These are phyloP conservation scores for Pteropus rufus DNA, from an alignment of 2,797 vertebrate species.

Conservation along the genomic window DNA sequence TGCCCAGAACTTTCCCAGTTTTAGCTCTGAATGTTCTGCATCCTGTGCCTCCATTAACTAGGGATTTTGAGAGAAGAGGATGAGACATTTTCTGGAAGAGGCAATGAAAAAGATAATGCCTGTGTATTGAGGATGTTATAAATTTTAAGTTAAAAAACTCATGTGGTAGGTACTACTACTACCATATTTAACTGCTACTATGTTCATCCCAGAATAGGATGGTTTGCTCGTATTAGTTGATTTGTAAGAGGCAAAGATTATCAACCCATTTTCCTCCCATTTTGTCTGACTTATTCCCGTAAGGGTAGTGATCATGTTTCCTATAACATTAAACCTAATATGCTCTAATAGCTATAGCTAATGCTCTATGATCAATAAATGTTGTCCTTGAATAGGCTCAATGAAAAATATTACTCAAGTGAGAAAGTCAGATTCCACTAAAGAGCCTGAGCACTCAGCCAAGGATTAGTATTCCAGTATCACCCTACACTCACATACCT, in stretches of 20 bases:
- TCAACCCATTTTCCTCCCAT: background rate
- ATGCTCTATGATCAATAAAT: background rate
- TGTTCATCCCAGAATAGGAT: background rate
- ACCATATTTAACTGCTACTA: background rate
- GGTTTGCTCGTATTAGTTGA: background rate
- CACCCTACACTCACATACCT: background rate
- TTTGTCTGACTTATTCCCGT: background rate
- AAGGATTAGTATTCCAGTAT: background rate
- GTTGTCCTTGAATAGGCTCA: background rate
- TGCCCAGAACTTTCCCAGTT: background rate
- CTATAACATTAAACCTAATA: background rate
- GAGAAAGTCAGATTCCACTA: background rate
- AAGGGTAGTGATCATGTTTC: background rate
- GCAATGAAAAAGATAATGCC: background rate
- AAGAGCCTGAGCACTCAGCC: background rate
- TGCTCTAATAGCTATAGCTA: background rate
- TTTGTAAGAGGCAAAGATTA: background rate
- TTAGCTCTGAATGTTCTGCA: background rate
- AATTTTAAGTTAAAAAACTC: background rate
- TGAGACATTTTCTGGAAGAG: background rate
- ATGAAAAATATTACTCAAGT: background rate
- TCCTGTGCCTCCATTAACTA: background rate
- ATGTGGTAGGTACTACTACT: background rate
- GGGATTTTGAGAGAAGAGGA: background rate
- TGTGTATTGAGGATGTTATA: background rate